These are phyloP conservation scores for Trissoscelio sp. DNA, from an alignment of 2,888 invertebrate genomes.

Conservation along the genomic window DNA sequence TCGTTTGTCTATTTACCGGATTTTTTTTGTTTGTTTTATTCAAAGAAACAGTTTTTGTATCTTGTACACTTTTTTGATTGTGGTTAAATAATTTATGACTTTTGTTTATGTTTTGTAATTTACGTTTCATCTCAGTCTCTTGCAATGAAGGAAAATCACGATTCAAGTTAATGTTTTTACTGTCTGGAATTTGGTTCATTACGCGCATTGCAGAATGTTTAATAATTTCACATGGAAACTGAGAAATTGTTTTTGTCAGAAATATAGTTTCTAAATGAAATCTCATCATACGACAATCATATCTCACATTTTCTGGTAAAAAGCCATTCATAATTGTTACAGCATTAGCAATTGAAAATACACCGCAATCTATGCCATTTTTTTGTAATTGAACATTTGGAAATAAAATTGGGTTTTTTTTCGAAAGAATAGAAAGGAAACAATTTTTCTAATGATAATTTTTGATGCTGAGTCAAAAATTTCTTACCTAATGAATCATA, in stretches of 20 bases:
- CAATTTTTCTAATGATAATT: conserved; percentile 27
- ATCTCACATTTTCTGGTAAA: conserved; percentile 28
- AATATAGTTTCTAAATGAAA: conserved; percentile 24
- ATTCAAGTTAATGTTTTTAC: too few species aligned
- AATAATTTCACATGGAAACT: background rate
- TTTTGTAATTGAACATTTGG: conserved; percentile 33
- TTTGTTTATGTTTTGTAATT: too few species aligned
- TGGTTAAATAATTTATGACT: background rate
- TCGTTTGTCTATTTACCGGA: too few species aligned
- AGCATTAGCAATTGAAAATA: conserved; percentile 54
- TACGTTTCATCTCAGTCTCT: background rate
- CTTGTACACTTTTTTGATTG: background rate
- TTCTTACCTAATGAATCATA: conserved; percentile 42
- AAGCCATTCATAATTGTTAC: conserved; percentile 37
- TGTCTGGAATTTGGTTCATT: too few species aligned
- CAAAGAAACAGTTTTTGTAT: too few species aligned
- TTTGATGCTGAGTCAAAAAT: conserved; percentile 14
- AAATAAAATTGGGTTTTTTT: conserved; percentile 12
- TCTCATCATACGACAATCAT: conserved; percentile 65
- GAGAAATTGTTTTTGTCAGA: background rate
- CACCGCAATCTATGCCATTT: conserved; percentile 41
- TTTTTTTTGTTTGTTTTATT: too few species aligned
- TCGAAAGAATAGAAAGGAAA: conserved; percentile 35
- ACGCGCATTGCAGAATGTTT: too few species aligned
- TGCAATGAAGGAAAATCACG: background rate